Evolutionary conservation across 2,888 invertebrate genomes (phyloP).

Genomic region (Eupsilia transversa): DNA sequence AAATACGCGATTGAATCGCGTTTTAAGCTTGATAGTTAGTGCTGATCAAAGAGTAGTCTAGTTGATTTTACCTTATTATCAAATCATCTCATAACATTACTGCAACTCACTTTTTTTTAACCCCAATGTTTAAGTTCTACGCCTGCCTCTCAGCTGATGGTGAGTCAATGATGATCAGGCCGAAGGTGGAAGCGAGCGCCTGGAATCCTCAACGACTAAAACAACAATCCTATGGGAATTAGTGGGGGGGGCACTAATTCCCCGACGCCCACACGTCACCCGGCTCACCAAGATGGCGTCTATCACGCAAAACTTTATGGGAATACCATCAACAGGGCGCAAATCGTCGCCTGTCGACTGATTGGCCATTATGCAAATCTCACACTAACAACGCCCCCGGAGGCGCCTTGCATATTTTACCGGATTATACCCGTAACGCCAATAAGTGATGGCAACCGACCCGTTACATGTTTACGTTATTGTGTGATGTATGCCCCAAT

Average conservation of each 20-base stretch:
- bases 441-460: slow-evolving; percentile 72
- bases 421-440: slow-evolving; percentile 70
- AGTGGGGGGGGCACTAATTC: too few relatives aligned
- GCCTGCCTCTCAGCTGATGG: too few relatives aligned
- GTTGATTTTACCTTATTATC: not conserved
- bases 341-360: slow-evolving; percentile 71
- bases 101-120: too few relatives aligned
- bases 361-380: slow-evolving; percentile 82
- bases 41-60: not conserved
- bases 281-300: slow-evolving; percentile 50
- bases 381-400: slow-evolving; percentile 72
- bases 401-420: slow-evolving; percentile 74
- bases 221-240: not conserved
- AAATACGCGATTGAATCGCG: not conserved
- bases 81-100: slow-evolving; percentile 8
- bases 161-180: too few relatives aligned
- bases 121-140: too few relatives aligned
- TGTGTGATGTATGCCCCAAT: slow-evolving; percentile 60
- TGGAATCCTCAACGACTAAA: too few relatives aligned
- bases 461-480: slow-evolving; percentile 66
- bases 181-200: too few relatives aligned
- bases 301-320: slow-evolving; percentile 59
- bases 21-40: not conserved
- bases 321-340: slow-evolving; percentile 67
- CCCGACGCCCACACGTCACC: slow-evolving; percentile 25